Conservation (phyloP, 2,113 vertebrate genomes). For the Alosa alosa region DNA sequence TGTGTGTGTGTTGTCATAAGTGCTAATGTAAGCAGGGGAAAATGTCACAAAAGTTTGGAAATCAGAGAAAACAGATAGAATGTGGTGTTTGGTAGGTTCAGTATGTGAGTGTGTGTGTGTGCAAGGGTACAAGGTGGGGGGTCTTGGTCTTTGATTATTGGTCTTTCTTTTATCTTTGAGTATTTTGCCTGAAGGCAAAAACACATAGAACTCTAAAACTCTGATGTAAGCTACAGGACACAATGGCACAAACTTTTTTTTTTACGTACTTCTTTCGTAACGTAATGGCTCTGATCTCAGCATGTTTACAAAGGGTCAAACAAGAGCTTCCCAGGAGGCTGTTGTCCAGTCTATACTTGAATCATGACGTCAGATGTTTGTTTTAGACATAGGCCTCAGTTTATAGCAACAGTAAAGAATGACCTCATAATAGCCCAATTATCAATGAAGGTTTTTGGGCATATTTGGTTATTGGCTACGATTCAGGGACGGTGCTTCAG, state of each 20-base stretch:
- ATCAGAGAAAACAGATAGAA: background rate
- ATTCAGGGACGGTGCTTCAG: background rate
- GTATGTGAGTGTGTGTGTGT: background rate
- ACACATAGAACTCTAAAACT: background rate
- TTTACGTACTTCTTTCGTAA: background rate
- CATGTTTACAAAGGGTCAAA: slow-evolving; percentile 21
- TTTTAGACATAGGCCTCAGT: slow-evolving; percentile 41
- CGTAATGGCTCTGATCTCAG: background rate
- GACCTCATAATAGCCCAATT: slow-evolving; percentile 13
- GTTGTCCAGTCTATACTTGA: slow-evolving; percentile 51
- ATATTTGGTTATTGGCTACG: slow-evolving; percentile 30
- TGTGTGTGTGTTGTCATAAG: background rate
- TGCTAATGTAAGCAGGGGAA: too few relatives aligned
- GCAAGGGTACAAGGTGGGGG: background rate
- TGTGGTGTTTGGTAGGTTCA: background rate
- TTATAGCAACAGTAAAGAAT: slow-evolving; percentile 39
- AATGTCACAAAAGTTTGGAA: too few relatives aligned
- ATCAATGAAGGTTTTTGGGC: slow-evolving; percentile 33
- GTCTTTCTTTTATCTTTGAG: background rate
- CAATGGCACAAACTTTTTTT: background rate
- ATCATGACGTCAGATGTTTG: slow-evolving; percentile 57
- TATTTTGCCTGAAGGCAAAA: background rate
- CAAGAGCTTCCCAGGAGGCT: background rate
- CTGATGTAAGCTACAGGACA: background rate
- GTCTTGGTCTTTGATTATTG: background rate